These are phyloP conservation scores for Perodicticus potto DNA, from an alignment of 2,797 vertebrate genomes.

Conservation along the genomic window DNA sequence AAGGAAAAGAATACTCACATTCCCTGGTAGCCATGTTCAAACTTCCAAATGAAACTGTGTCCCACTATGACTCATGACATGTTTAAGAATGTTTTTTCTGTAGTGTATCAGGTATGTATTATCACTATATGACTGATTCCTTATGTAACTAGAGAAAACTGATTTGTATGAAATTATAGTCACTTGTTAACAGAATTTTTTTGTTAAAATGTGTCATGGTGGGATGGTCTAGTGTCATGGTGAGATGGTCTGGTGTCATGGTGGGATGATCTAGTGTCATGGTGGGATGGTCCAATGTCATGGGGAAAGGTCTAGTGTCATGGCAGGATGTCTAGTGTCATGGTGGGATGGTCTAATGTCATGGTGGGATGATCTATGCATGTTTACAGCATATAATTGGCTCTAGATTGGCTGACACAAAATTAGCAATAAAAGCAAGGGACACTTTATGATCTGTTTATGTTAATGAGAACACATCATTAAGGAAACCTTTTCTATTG, in stretches of 20 bases:
- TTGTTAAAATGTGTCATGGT: background rate
- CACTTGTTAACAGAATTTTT: background rate
- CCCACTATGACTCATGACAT: background rate
- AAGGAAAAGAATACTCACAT: background rate
- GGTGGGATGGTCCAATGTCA: no score
- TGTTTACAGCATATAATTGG: background rate
- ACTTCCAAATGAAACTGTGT: background rate
- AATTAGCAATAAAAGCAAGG: background rate
- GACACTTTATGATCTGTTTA: background rate
- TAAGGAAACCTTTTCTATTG: background rate
- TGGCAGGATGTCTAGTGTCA: background rate
- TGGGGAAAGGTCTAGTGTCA: no score
- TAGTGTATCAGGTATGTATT: background rate
- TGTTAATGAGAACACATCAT: background rate
- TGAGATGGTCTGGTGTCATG: no score
- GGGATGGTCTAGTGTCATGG: no score
- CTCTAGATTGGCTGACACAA: background rate
- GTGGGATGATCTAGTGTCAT: no score
- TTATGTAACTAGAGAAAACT: background rate
- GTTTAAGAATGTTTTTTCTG: background rate
- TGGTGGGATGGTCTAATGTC: background rate
- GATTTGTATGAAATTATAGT: background rate
- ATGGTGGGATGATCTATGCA: background rate
- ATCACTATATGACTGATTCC: background rate
- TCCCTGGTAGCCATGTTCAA: background rate